Conservation (phyloP, 2,113 vertebrate genomes). For the Laticauda laticaudata region DNA sequence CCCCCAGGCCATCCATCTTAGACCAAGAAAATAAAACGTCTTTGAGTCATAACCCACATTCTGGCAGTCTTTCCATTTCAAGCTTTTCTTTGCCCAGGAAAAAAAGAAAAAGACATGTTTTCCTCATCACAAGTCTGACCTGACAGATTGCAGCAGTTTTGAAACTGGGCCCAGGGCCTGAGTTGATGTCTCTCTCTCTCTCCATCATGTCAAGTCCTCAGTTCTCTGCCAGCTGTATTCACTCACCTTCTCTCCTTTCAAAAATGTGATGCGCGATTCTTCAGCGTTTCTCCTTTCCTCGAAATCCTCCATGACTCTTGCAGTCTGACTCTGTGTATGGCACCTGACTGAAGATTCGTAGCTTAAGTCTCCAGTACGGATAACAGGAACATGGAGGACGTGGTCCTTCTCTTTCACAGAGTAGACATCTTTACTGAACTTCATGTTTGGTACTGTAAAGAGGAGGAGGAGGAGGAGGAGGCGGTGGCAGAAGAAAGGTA, state of each 20-base stretch:
- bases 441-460: slow-evolving; percentile 91
- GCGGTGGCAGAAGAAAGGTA: not conserved
- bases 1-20: not conserved
- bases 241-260: slow-evolving; percentile 89
- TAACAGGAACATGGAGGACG: slow-evolving; percentile 79
- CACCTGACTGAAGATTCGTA: slow-evolving; percentile 89
- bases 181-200: not conserved
- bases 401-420: slow-evolving; percentile 83
- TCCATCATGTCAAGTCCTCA: not conserved
- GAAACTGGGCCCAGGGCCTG: not conserved
- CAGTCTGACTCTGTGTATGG: slow-evolving; percentile 86
- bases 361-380: slow-evolving; percentile 87
- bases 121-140: not conserved
- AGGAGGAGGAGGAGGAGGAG: not conserved
- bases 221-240: not conserved
- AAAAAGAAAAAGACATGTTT: not conserved
- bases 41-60: not conserved
- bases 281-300: slow-evolving; percentile 86
- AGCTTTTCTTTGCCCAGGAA: not conserved
- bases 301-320: slow-evolving; percentile 87
- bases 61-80: not conserved
- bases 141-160: not conserved
- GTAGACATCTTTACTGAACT: slow-evolving; percentile 86
- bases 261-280: slow-evolving; percentile 85
- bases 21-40: not conserved